Evolutionary conservation across 1,140 invertebrate species (phyloP), one percentile per base, ranked within the genome.

Genomic region (Thalassaphorura encarpata): DNA sequence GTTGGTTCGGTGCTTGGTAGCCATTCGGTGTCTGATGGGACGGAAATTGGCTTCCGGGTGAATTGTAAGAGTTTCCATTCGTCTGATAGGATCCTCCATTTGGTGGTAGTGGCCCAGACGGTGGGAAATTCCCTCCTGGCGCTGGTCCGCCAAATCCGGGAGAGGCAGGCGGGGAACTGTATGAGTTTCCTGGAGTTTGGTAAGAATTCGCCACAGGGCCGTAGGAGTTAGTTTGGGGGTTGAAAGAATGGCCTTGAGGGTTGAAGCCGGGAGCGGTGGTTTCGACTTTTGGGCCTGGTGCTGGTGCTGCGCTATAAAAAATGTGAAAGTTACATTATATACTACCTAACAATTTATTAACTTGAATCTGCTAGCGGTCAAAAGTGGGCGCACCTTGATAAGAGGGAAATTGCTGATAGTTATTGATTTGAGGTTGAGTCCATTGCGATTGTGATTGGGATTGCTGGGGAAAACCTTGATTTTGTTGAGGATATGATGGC

Each of bases 51-150:
- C 52, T 29, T 58, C 60, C 52, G 55, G 52, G 26, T 58, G 60
- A 24, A 62, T 41, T 43, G 56, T 52, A 54, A 62, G 47, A 40
- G 60, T 58, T 58, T 62, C 60, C 56, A 58, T 58, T 21, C 60
- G 60, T 21, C 60, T 40, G 43, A 62, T 56, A 28, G 60, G 60
- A 48, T 36, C 45, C 24, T 42, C 28, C 28, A 40, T 19, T 26
- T 43, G 31, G 40, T 45, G 18, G 19, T 43, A 33, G 40, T 45
- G 18, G 19, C 24, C 29, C 39, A 28, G 23, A 24, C 26, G 50
- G 33, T 41, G 39, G 23, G 23, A 39, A 39, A 26, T 11, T n/a
- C n/a, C n/a, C n/a, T n/a, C n/a, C n/a, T n/a, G n/a, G n/a, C n/a
- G n/a, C n/a, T n/a, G n/a, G n/a, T n/a, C n/a, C 40, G 33, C 36